These are phyloP conservation scores for Scaptomyza parva DNA, from an alignment of 2,888 invertebrate genomes.

Conservation along the genomic window DNA sequence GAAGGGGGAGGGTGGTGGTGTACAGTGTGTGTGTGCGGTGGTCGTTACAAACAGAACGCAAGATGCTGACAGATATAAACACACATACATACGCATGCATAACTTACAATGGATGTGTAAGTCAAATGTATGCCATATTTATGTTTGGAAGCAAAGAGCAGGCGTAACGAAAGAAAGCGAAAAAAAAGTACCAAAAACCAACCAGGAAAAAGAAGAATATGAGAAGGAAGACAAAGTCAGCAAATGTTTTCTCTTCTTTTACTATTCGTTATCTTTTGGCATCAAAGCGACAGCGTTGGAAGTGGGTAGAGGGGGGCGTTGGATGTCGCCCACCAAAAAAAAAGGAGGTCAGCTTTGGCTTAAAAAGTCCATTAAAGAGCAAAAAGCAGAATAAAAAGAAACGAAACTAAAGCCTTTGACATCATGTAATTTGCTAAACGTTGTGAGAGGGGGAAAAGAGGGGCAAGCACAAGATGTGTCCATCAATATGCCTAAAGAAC, in stretches of 20 bases:
- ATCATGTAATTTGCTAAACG: constrained; percentile 47
- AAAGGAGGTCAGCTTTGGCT: constrained; percentile 48
- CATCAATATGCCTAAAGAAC: constrained; percentile 37
- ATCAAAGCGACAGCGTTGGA: constrained; percentile 12
- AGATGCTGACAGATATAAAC: constrained; percentile 58
- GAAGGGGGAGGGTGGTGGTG: constrained; percentile 4
- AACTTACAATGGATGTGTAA: constrained; percentile 13
- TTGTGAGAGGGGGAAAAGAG: constrained; percentile 1
- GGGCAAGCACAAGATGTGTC: constrained; percentile 30
- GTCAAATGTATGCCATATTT: constrained; percentile 55
- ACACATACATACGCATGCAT: not conserved
- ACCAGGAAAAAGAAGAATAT: constrained; percentile 9
- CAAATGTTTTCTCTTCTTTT: constrained; percentile 27
- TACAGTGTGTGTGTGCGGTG: constrained; percentile 1
- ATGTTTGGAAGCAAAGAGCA: constrained; percentile 50
- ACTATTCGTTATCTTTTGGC: constrained; percentile 33
- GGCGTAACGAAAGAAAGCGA: constrained; percentile 16
- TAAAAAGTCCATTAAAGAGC: constrained; percentile 46
- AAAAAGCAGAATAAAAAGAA: constrained; percentile 22
- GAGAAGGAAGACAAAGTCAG: constrained; percentile 37
- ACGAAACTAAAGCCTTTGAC: constrained; percentile 59
- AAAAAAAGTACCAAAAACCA: constrained; percentile 2
- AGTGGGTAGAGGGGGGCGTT: not conserved
- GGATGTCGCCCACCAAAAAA: constrained; percentile 18
- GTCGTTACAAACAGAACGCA: constrained; percentile 19